Evolutionary conservation across 2,797 vertebrate genomes (phyloP), one percentile per base, ranked within the genome.

Genomic region (Myoxocephalus aenaeus): DNA sequence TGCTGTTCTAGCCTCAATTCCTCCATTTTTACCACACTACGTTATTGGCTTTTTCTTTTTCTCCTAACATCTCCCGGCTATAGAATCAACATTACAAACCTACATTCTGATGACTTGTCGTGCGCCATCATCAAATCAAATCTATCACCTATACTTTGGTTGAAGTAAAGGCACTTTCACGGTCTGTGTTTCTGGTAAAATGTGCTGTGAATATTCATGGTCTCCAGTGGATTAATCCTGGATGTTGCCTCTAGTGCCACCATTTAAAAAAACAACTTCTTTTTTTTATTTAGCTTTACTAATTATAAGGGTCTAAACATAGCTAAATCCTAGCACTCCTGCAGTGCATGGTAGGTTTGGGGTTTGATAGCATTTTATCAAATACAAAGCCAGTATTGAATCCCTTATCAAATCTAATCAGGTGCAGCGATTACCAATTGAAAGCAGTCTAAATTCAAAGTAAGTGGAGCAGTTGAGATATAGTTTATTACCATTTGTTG

Each of bases 1-100:
- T 68, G 65, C 73, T 85, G 70, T 75, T 77, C 27, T 34, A 69
- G 73, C 58, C 77, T 72, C 46, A 64, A 53, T 34, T 36, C 22
- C 59, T 77, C 15, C 17, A 40, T 73, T 75, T 68, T 38, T 25
- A 38, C 32, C 10, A 15, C 15, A 9, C 6, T 17, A 1, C 25
- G 3, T 4, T 59, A 4, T n/a, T 67, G 10, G 1, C 14, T 17
- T 10, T 36, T 34, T 59, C 8, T 34, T 44, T 1, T 4, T 46
- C 11, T 7, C 20, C 13, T n/a, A 20, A 10, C 8, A 11, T 22
- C 36, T 42, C 22, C 22, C 1, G 4, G 3, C 7, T 14, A 7
- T 7, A 22, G 6, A 38, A 15, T 17, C 64, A 22, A 25, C 20
- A 15, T 38, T 11, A 34, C 6, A 34, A 34, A 34, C 34, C 34